These are phyloP conservation scores for Dinomys branickii DNA, from an alignment of 2,113 vertebrate species.

Conservation along the genomic window DNA sequence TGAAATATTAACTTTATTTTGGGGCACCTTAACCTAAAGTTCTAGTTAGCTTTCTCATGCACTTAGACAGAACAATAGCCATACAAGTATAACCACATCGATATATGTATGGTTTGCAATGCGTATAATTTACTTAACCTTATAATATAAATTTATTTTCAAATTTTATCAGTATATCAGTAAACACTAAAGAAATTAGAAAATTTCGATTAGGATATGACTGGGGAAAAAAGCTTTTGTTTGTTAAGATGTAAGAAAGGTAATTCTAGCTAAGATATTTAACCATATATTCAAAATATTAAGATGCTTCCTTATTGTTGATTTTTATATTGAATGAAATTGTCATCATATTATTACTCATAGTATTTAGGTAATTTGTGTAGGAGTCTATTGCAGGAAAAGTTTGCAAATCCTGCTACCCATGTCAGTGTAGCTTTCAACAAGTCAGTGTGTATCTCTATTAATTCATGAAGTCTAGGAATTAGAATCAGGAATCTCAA, in stretches of 20 bases:
- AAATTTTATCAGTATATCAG: neutral
- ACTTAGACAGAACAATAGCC: neutral
- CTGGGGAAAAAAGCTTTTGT: neutral
- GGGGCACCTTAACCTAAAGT: neutral
- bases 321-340: neutral
- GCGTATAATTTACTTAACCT: neutral
- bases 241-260: neutral
- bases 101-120: neutral
- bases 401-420: neutral
- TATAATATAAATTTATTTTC: neutral
- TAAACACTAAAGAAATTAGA: neutral
- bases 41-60: neutral
- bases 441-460: neutral
- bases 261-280: neutral
- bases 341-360: neutral
- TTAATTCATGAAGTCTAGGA: neutral
- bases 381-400: neutral
- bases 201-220: neutral
- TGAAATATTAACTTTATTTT: neutral
- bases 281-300: neutral
- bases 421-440: neutral
- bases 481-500: neutral
- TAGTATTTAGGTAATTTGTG: neutral
- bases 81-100: accelerated
- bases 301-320: neutral